Evolutionary conservation across 2,797 vertebrate species (phyloP).

Genomic region (Centropyge bicolor): DNA sequence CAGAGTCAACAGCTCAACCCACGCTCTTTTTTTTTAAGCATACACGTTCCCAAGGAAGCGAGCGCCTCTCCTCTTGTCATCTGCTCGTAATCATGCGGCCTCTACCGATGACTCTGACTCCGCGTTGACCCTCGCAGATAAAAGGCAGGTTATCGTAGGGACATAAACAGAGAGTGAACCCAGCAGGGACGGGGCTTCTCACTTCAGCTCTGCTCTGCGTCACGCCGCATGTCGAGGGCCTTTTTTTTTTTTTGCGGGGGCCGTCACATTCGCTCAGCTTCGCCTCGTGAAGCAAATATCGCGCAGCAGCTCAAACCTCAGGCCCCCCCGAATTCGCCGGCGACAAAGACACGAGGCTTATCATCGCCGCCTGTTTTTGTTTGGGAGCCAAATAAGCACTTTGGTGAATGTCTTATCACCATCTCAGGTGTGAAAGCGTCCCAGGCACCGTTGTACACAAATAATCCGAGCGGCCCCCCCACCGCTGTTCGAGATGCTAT

Average conservation of each 20-base stretch:
- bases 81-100: slow-evolving; percentile 61
- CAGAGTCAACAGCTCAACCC: slow-evolving; percentile 68
- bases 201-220: slow-evolving; percentile 57
- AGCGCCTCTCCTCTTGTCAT: slow-evolving; percentile 58
- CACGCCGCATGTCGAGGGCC: slow-evolving; percentile 18
- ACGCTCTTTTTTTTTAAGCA: background rate
- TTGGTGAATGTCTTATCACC: slow-evolving; percentile 59
- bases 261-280: slow-evolving; percentile 20
- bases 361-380: slow-evolving; percentile 49
- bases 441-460: slow-evolving; percentile 41
- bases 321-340: slow-evolving; percentile 13
- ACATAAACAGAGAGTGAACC: slow-evolving; percentile 48
- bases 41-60: slow-evolving; percentile 39
- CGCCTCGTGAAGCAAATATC: slow-evolving; percentile 33
- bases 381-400: slow-evolving; percentile 60
- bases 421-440: slow-evolving; percentile 67
- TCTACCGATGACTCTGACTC: slow-evolving; percentile 54
- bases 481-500: slow-evolving; percentile 61
- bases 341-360: slow-evolving; percentile 39
- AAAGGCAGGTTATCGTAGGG: slow-evolving; percentile 60
- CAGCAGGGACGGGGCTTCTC: slow-evolving; percentile 35
- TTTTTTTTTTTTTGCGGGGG: slow-evolving; percentile 1
- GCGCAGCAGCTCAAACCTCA: background rate
- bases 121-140: slow-evolving; percentile 66
- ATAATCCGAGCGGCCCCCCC: slow-evolving; percentile 49